Base-by-base conservation (phyloP, 2,888 invertebrate genomes). In the Diploptera punctata region DNA sequence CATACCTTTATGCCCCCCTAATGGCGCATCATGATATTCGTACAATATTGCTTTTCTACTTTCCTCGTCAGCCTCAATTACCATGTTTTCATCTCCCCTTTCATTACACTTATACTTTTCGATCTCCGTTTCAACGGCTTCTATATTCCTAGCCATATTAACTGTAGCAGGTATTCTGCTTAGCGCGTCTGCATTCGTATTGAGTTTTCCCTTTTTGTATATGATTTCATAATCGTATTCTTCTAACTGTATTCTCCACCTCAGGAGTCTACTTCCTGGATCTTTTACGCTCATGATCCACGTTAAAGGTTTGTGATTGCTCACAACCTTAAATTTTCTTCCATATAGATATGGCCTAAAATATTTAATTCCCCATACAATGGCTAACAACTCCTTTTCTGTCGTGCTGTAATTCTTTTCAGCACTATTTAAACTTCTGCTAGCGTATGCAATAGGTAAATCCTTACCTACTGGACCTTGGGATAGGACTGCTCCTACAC, bases 311-410 rank as follows among this genome's bases (percentile, higher is more conserved):
- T 76, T 77, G 71, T 82, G 82, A 71, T 83, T 81, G 0, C 79
- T 82, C 3, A 79, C 24, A 13, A 83, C 78, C 10, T 44, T 76
- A 67, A 82, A 83, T 73, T 79, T 76, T 38, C 77, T 76, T 18
- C 82, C 82, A 70, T 78, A 81, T 2, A 83, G 67, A 69, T 82
- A 83, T 3, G 81, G 80, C 38, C 81, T 24, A 73, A 81, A 83
- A 72, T 81, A 77, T 75, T 81, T 79, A 0, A 76, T 73, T 9
- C 75, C 76, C 79, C 80, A 82, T 3, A 82, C 76, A 9, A 83
- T 80, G 0, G 80, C 79, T 65, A 82, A 68, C 1, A 81, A 71
- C 77, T 83, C 82, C 57, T 77, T 78, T 76, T 83, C 81, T 1
- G 77, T 33, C 5, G 33, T 33, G 5, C 7, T 33, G 10, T 33